These are phyloP conservation scores for Phasia obesa DNA, from an alignment of 2,888 invertebrate genomes.

Conservation along the genomic window DNA sequence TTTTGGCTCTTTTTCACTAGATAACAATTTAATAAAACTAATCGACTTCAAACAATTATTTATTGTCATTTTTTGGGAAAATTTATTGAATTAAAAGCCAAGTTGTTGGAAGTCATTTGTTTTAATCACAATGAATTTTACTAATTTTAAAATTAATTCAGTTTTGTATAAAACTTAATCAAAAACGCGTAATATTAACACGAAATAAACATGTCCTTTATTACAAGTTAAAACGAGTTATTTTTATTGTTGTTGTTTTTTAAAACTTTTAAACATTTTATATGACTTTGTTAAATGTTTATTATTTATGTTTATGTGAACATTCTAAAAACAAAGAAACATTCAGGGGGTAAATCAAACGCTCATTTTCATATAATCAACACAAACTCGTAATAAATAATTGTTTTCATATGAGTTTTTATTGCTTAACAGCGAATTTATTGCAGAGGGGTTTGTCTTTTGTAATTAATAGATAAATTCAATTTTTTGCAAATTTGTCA, in stretches of 20 bases:
- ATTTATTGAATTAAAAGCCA: constrained; percentile 23
- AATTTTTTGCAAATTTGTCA: constrained; percentile 33
- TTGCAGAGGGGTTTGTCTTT: not conserved
- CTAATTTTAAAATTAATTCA: too few species aligned
- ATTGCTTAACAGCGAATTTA: constrained; percentile 37
- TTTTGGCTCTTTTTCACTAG: constrained; percentile 37
- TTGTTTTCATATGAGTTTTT: constrained; percentile 54
- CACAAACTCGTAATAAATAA: constrained; percentile 41
- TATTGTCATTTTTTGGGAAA: constrained; percentile 57
- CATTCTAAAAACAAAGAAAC: not conserved
- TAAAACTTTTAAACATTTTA: not conserved
- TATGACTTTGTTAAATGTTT: not conserved
- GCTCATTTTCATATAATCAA: constrained; percentile 51
- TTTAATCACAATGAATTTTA: not conserved
- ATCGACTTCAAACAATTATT: constrained; percentile 55
- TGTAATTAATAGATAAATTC: constrained; percentile 38
- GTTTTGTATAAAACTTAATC: too few species aligned
- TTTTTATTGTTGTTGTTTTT: not conserved
- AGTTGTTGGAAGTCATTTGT: constrained; percentile 5
- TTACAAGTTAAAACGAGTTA: not conserved
- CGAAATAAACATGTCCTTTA: too few species aligned
- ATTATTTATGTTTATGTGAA: not conserved
- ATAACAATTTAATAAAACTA: constrained; percentile 56
- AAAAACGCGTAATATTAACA: too few species aligned
- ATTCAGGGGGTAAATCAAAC: constrained; percentile 34